phyloP scores from a whole-genome alignment of 2,888 invertebrate genomes.

The Brachyopa scutellaris region DNA sequence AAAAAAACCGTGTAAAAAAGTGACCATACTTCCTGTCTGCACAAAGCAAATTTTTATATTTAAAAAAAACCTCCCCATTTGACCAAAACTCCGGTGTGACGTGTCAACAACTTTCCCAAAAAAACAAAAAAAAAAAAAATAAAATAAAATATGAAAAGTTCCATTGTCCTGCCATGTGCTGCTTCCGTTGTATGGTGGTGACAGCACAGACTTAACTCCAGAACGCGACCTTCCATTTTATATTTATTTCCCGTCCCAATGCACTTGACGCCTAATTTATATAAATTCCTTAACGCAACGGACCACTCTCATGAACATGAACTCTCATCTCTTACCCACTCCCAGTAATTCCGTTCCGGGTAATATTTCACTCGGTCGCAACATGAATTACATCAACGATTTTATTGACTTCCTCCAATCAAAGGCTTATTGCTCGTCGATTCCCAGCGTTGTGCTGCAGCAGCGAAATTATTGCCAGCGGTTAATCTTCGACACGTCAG shows the following conservation, averaged over 20 bases:
- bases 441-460: constrained; percentile 24
- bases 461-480: constrained; percentile 78
- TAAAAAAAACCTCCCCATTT: neutral
- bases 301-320: constrained; percentile 35
- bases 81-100: neutral
- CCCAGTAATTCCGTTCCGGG: constrained; percentile 24
- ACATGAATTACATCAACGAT: constrained; percentile 66
- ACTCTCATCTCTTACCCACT: neutral
- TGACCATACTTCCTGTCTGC: constrained; percentile 19
- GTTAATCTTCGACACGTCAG: constrained; percentile 79
- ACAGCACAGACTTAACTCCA: neutral
- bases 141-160: constrained; percentile 47
- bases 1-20: no score
- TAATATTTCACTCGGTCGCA: constrained; percentile 42
- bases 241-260: constrained; percentile 43
- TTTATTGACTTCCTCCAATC: constrained; percentile 68
- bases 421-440: constrained; percentile 60
- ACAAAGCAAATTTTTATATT: constrained; percentile 5
- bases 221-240: constrained; percentile 19
- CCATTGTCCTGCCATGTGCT: constrained; percentile 54
- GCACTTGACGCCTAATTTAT: constrained; percentile 57
- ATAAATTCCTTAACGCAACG: constrained; percentile 46
- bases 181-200: constrained; percentile 37
- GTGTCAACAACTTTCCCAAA: constrained; percentile 6
- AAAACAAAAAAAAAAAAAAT: no score